Base-by-base conservation (phyloP, 2,113 vertebrate species). In the Xyliphius kryptos region DNA sequence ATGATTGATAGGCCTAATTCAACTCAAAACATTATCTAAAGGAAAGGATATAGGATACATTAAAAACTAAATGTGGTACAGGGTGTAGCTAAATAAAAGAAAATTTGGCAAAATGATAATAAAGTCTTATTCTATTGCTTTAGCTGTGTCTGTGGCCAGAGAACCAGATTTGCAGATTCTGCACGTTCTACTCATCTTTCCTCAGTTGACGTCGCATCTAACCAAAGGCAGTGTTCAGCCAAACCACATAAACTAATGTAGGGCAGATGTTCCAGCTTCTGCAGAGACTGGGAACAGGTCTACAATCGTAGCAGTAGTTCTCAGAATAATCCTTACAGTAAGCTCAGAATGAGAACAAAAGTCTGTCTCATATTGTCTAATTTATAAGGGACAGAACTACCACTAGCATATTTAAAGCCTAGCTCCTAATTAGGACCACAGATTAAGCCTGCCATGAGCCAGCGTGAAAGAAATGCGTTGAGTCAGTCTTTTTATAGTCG, bases 201-300 rank as follows among this genome's bases (percentile, higher is more conserved):
- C 46, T 26, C 48, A 54, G 46, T 38, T 70, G 47, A 53, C 19
- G 22, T 70, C 51, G 48, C 61, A 64, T 70, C 61, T 58, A 48
- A 40, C 71, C 20, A 21, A 56, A 72, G 77, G 73, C 57, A 61
- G 77, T 36, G 66, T 73, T 53, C 69, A 59, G 73, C 76, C 80
- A 81, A 80, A 79, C 86, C 83, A 80, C 82, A 82, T 62, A 74
- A 74, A 75, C 80, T 83, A 85, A 86, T 86, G 81, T 78, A 83
- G 81, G 82, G 80, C 82, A 86, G 83, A 81, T 88, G 86, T 73
- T 69, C 53, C 54, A 70, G 66, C 80, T 69, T 47, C 43, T 59
- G 43, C 43, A 32, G 43, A 59, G 56, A 10, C 21, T 32, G 56
- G 43, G 56, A 47, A 26, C 13, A 44, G 40, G 9, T 58, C 15